Evolutionary conservation across 2,888 invertebrate species (phyloP).

Genomic region (Stegophylla sp.): DNA sequence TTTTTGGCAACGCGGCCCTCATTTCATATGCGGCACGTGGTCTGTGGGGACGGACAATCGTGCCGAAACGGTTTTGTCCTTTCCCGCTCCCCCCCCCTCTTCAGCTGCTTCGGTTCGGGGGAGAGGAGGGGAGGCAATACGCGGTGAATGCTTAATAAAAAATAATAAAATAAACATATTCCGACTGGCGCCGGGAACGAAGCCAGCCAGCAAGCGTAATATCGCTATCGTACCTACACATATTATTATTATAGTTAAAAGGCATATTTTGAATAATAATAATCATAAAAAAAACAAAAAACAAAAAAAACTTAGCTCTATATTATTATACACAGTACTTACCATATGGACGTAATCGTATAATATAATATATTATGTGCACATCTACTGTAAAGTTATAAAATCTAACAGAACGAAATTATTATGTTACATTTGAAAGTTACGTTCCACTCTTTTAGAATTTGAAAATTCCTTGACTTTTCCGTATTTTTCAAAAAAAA

Average conservation of each 20-base stretch:
- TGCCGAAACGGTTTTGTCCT: slow-evolving; percentile 47
- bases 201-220: no score
- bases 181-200: slow-evolving; percentile 30
- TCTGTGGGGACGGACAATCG: slow-evolving; percentile 22
- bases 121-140: no score
- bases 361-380: background rate
- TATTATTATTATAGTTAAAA: background rate
- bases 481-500: no score
- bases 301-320: slow-evolving; percentile 6
- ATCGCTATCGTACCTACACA: background rate
- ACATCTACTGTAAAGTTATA: background rate
- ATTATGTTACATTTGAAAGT: no score
- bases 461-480: no score
- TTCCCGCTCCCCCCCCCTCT: slow-evolving; percentile 20
- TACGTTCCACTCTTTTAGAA: no score
- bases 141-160: slow-evolving; percentile 50
- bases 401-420: background rate
- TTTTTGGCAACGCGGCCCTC: slow-evolving; percentile 48
- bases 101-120: background rate
- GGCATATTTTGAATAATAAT: slow-evolving; percentile 29
- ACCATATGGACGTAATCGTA: background rate
- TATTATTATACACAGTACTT: slow-evolving; percentile 22
- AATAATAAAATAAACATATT: slow-evolving; percentile 15
- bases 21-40: slow-evolving; percentile 53
- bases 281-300: background rate